Conservation (phyloP, 2,888 invertebrate species). For the Pemphredon lugubris region DNA sequence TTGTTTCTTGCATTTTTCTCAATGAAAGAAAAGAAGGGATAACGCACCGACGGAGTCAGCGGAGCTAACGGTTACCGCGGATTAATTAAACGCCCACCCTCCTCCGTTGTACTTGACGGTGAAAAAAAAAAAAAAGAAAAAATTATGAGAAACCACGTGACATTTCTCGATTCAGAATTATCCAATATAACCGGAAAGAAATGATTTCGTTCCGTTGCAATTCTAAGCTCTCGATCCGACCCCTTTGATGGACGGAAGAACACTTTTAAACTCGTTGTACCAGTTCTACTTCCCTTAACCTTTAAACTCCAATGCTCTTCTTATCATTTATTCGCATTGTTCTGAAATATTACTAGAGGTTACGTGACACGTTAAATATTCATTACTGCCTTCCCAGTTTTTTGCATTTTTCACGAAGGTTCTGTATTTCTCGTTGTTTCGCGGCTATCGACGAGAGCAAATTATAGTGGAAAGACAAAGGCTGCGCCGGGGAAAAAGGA, state of each 20-base stretch:
- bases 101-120: not conserved
- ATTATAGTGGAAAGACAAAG: conserved; percentile 35
- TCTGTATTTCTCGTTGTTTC: conserved; percentile 28
- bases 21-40: not conserved
- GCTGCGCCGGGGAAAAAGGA: not conserved
- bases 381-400: conserved; percentile 17
- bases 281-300: conserved; percentile 7
- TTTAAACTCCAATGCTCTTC: conserved; percentile 25
- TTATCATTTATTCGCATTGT: conserved; percentile 45
- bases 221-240: too few relatives aligned
- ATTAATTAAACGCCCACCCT: conserved; percentile 30
- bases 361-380: conserved; percentile 52
- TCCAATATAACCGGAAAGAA: too few relatives aligned
- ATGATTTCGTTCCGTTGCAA: too few relatives aligned
- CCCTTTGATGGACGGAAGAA: too few relatives aligned
- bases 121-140: not conserved
- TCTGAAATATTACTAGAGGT: conserved; percentile 14
- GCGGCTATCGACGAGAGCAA: conserved; percentile 23
- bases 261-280: not conserved
- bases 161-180: too few relatives aligned
- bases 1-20: conserved; percentile 10
- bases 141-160: too few relatives aligned
- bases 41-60: conserved; percentile 7
- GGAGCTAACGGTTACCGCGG: conserved; percentile 12
- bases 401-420: conserved; percentile 4